These are phyloP conservation scores for Drosophila tsacasi DNA, from an alignment of 1,140 invertebrate species.

Conservation along the genomic window DNA sequence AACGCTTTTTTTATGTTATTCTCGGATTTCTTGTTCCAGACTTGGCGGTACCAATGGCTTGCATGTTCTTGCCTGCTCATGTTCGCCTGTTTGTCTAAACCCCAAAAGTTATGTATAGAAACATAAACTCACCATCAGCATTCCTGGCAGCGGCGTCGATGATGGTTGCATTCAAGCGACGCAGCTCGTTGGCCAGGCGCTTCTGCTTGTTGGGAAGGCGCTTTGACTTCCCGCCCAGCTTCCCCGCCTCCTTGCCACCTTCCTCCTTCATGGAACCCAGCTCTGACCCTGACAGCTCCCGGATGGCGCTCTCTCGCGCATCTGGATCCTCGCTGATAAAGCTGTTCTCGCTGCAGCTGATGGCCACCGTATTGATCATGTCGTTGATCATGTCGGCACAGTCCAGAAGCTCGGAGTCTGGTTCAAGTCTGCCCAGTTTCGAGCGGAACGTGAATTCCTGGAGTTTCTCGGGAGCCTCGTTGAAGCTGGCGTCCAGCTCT, in stretches of 20 bases:
- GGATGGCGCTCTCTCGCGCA: background rate
- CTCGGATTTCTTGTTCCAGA: background rate
- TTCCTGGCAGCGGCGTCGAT: conserved; percentile 74
- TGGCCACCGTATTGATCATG: conserved; percentile 84
- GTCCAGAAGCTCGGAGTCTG: conserved; percentile 30
- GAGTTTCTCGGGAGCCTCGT: conserved; percentile 33
- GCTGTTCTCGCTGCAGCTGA: conserved; percentile 81
- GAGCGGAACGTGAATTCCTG: conserved; percentile 49
- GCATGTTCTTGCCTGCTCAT: too few relatives aligned
- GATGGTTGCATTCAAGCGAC: conserved; percentile 82
- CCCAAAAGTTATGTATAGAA: background rate
- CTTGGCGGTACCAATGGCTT: background rate
- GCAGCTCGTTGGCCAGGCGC: conserved; percentile 70
- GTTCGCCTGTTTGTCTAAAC: background rate
- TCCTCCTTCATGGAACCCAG: conserved; percentile 36
- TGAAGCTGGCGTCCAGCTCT: conserved; percentile 66
- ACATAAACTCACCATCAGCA: conserved; percentile 53
- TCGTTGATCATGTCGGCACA: conserved; percentile 78
- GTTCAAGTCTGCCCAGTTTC: background rate
- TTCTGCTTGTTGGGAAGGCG: conserved; percentile 59
- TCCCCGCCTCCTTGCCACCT: conserved; percentile 18
- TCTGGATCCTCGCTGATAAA: conserved; percentile 73
- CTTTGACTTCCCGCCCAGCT: conserved; percentile 28
- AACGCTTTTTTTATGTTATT: background rate
- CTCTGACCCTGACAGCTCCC: background rate